Conservation (phyloP, 2,888 invertebrate genomes). For the Abrostola tripartita region DNA sequence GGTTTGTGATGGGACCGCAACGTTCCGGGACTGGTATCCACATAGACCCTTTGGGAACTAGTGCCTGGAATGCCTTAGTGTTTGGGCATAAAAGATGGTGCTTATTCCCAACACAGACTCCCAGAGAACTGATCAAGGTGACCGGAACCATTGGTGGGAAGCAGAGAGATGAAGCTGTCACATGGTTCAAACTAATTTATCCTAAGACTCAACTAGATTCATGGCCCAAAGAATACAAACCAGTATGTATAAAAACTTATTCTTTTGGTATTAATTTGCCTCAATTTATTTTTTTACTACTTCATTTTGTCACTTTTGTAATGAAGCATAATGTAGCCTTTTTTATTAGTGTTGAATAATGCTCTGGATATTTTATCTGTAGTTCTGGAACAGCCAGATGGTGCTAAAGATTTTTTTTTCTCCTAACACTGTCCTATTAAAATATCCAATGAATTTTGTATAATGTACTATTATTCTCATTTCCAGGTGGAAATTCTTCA, state of each 20-base stretch:
- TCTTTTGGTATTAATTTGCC: neutral
- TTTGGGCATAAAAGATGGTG: slow-evolving; percentile 99
- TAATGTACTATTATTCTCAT: neutral
- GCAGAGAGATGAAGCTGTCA: slow-evolving; percentile 99
- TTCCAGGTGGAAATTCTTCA: slow-evolving; percentile 96
- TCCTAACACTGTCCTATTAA: too few relatives aligned
- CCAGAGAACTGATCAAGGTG: slow-evolving; percentile 98
- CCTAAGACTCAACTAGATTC: slow-evolving; percentile 95
- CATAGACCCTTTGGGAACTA: slow-evolving; percentile 99
- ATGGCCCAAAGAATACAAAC: slow-evolving; percentile 97
- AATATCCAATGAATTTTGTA: neutral
- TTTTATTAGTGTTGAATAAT: too few relatives aligned
- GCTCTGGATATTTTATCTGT: too few relatives aligned
- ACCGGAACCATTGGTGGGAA: slow-evolving; percentile 97
- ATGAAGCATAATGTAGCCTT: too few relatives aligned
- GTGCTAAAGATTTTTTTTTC: too few relatives aligned
- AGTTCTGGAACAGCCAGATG: too few relatives aligned
- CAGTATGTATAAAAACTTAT: slow-evolving; percentile 84
- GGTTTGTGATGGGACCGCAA: slow-evolving; percentile 99
- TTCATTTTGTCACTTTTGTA: too few relatives aligned
- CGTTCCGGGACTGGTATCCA: slow-evolving; percentile 99
- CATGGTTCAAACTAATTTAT: slow-evolving; percentile 99
- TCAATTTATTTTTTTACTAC: too few relatives aligned
- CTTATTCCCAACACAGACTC: slow-evolving; percentile 98
- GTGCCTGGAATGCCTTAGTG: slow-evolving; percentile 99